Conservation (phyloP, 2,113 vertebrate genomes). For the Haemorhous mexicanus region DNA sequence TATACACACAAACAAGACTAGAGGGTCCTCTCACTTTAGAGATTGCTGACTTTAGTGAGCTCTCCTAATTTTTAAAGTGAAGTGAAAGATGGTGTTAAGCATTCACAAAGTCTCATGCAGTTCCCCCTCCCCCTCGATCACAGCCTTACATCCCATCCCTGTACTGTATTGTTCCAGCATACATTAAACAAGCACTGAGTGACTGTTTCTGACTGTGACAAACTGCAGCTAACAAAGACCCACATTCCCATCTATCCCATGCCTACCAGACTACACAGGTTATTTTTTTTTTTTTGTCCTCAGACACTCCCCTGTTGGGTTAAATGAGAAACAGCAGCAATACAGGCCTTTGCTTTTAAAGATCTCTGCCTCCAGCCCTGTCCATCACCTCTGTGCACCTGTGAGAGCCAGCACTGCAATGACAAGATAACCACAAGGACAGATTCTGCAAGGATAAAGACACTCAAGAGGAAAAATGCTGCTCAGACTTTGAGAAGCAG, state of each 20-base stretch:
- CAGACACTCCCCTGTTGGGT: not conserved
- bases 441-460: not conserved
- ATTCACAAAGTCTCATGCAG: not conserved
- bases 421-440: not conserved
- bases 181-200: not conserved
- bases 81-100: not conserved
- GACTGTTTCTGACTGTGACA: not conserved
- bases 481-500: not conserved
- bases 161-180: not conserved
- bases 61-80: not conserved
- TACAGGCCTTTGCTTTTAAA: not conserved
- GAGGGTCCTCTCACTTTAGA: not conserved
- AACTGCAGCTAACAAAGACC: not conserved
- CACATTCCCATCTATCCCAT: not conserved
- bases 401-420: not conserved
- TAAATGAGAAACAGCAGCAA: not conserved
- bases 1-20: not conserved
- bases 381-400: not conserved
- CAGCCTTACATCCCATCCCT: not conserved
- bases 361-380: not conserved
- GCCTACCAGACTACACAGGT: not conserved
- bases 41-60: not conserved
- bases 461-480: not conserved
- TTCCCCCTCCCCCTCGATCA: rapidly evolving
- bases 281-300: not conserved